Evolutionary conservation across 2,113 vertebrate genomes (phyloP).

Genomic region (Ploceus nigricollis): DNA sequence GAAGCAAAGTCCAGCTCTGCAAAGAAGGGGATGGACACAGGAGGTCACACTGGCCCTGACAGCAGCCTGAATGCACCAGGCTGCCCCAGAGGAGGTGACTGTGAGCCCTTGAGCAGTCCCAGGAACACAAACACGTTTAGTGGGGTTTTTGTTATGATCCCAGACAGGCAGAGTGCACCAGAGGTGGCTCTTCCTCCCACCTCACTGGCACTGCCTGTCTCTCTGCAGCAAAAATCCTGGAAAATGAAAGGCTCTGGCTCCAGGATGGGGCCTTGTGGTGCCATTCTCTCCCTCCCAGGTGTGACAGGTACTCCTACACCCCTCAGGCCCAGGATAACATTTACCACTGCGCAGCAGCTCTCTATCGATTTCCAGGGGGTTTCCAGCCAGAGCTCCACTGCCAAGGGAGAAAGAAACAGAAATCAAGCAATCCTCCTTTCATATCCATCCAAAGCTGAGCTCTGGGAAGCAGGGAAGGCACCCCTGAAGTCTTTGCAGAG

Average conservation of each 20-base stretch:
- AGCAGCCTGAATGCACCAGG: slow-evolving; percentile 24
- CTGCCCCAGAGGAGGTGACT: slow-evolving; percentile 80
- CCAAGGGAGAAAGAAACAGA: neutral
- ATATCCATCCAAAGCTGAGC: neutral
- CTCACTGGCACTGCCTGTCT: neutral
- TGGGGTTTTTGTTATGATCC: neutral
- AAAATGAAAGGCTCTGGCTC: neutral
- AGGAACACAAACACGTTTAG: neutral
- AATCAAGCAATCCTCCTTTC: neutral
- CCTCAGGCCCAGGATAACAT: neutral
- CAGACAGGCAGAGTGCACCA: neutral
- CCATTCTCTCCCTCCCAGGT: neutral
- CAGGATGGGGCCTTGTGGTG: neutral
- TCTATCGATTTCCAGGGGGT: slow-evolving; percentile 86
- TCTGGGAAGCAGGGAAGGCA: neutral
- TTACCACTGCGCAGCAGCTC: slow-evolving; percentile 85
- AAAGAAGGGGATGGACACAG: neutral
- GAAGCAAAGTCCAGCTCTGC: slow-evolving; percentile 85
- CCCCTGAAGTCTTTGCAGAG: neutral
- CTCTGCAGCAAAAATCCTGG: neutral
- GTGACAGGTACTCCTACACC: neutral
- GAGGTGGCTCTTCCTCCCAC: neutral
- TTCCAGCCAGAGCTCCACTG: slow-evolving; percentile 92
- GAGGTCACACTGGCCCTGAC: neutral
- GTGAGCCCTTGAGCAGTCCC: neutral